Conservation (phyloP, 2,113 vertebrate species). For the Notothenia coriiceps region DNA sequence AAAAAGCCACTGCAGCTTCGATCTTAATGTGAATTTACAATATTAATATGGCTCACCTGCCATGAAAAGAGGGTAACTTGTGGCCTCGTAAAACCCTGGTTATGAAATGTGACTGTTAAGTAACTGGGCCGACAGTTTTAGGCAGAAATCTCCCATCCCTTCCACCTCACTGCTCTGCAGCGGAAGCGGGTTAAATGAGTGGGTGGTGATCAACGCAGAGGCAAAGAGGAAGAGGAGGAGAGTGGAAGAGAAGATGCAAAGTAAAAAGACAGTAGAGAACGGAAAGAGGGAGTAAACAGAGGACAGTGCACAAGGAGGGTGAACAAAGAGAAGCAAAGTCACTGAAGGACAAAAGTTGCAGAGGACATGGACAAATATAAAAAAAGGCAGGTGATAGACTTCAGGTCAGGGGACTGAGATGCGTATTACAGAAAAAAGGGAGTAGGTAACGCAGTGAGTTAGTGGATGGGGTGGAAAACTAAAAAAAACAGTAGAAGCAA, state of each 20-base stretch:
- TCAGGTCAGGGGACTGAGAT: not conserved
- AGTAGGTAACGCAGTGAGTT: not conserved
- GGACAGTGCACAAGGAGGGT: not conserved
- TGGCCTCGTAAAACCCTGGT: slow-evolving; percentile 1
- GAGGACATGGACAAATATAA: not conserved
- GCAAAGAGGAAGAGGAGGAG: slow-evolving; percentile 22
- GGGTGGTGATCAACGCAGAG: slow-evolving; percentile 55
- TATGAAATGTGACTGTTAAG: slow-evolving; percentile 3
- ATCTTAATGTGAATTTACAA: not conserved
- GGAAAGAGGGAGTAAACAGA: not conserved
- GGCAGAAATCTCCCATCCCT: slow-evolving; percentile 49
- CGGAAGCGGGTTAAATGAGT: slow-evolving; percentile 56
- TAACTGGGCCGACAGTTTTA: slow-evolving; percentile 48
- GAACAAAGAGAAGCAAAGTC: not conserved
- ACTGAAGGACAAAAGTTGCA: not conserved
- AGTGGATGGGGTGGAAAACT: not conserved
- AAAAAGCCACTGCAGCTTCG: not conserved
- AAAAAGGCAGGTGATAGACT: not conserved
- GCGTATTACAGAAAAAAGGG: not conserved
- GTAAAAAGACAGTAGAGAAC: slow-evolving; percentile 19
- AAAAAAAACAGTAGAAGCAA: not conserved
- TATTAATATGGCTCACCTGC: not conserved
- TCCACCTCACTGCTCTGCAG: slow-evolving; percentile 33
- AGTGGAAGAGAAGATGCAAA: slow-evolving; percentile 35
- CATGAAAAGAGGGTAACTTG: not conserved